phyloP scores from a whole-genome alignment of 2,797 vertebrate species.

The Limosa lapponica region DNA sequence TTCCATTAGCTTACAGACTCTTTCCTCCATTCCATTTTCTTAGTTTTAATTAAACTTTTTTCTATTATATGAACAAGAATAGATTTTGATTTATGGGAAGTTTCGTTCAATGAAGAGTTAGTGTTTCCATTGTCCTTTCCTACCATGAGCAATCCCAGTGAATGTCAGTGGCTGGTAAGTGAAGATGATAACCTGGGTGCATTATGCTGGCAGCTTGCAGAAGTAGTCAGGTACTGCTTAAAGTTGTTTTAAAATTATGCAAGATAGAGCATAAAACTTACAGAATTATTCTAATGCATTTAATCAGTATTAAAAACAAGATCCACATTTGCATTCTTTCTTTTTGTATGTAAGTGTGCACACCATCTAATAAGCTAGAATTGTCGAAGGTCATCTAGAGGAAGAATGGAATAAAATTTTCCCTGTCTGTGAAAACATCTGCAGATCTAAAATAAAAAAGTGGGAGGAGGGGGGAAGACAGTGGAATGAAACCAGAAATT shows the following conservation, averaged over 20 bases:
- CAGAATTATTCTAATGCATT: slow-evolving; percentile 4
- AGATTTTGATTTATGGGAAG: slow-evolving; percentile 15
- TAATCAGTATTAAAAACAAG: slow-evolving; percentile 51
- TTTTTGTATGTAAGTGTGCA: slow-evolving; percentile 32
- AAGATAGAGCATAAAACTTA: not conserved
- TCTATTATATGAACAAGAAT: not conserved
- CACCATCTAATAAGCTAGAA: slow-evolving; percentile 49
- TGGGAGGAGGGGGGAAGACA: not conserved
- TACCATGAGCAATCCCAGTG: not conserved
- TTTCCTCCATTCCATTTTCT: not conserved
- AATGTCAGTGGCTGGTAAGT: not conserved
- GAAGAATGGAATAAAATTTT: slow-evolving; percentile 36
- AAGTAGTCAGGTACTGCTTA: not conserved
- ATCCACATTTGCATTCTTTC: slow-evolving; percentile 41
- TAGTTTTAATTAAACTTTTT: not conserved
- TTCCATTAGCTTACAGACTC: not conserved
- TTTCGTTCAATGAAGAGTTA: not conserved
- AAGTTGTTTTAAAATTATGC: not conserved
- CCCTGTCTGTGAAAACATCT: slow-evolving; percentile 4
- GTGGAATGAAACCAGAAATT: slow-evolving; percentile 19
- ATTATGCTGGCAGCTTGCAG: not conserved
- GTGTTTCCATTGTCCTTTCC: slow-evolving; percentile 5
- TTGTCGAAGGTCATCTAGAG: slow-evolving; percentile 46
- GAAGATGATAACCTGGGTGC: not conserved
- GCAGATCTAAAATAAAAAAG: slow-evolving; percentile 49